Evolutionary conservation across 2,888 invertebrate genomes (phyloP).

Genomic region (Brachypalpus laphriformis): DNA sequence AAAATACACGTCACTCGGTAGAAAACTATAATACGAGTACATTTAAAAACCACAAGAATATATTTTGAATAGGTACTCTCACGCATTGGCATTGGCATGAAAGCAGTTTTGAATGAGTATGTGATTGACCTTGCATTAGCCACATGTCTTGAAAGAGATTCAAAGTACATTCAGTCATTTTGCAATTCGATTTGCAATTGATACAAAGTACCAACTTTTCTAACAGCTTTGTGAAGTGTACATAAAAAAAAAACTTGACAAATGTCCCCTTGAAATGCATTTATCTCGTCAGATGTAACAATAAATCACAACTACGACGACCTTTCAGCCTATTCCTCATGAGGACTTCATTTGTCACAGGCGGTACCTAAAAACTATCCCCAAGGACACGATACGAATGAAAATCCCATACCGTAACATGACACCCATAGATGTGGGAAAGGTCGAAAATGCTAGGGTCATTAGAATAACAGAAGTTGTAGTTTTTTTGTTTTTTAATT

Average conservation of each 20-base stretch:
- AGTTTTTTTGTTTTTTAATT: conserved; percentile 14
- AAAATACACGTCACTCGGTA: too few species aligned
- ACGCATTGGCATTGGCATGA: too few species aligned
- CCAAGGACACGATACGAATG: background rate
- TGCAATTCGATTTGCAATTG: too few species aligned
- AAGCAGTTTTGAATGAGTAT: too few species aligned
- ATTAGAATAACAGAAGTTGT: conserved; percentile 44
- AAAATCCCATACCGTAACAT: conserved; percentile 32
- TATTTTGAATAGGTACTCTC: too few species aligned
- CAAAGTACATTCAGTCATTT: background rate
- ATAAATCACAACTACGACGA: conserved; percentile 56
- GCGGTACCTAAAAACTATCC: background rate
- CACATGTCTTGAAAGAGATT: background rate
- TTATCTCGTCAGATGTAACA: background rate
- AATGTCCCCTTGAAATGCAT: background rate
- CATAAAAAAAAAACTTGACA: background rate
- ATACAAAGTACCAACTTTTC: background rate
- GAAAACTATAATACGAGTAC: too few species aligned
- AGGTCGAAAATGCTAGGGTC: conserved; percentile 47
- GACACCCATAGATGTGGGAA: conserved; percentile 55
- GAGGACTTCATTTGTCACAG: conserved; percentile 14
- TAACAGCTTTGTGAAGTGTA: background rate
- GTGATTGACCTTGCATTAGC: too few species aligned
- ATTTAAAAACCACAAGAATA: too few species aligned
- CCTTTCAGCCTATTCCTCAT: conserved; percentile 4